phyloP scores from a whole-genome alignment of 2,797 vertebrate species.

The Graptemys geographica region DNA sequence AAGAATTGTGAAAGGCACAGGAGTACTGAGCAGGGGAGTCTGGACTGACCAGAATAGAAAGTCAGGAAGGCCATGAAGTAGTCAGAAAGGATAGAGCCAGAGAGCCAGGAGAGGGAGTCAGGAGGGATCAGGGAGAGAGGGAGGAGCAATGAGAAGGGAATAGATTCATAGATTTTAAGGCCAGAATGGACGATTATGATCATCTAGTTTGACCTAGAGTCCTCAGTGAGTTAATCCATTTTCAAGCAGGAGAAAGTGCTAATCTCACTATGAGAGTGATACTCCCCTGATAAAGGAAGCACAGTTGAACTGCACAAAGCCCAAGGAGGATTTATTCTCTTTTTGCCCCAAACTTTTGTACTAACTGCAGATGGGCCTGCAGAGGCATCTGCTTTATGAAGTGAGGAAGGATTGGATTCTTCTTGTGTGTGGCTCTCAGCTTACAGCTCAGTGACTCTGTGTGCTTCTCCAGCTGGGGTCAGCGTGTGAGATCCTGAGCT shows the following conservation, averaged over 20 bases:
- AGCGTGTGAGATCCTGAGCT: background rate
- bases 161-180: background rate
- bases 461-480: background rate
- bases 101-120: background rate
- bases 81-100: background rate
- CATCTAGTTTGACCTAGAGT: background rate
- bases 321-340: background rate
- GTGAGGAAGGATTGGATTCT: background rate
- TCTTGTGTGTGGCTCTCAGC: background rate
- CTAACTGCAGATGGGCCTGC: slow-evolving; percentile 14
- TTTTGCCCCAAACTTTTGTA: background rate
- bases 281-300: background rate
- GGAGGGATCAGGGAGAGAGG: background rate
- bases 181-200: background rate
- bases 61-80: background rate
- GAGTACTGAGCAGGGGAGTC: accelerated
- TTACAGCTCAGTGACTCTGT: background rate
- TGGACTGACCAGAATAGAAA: background rate
- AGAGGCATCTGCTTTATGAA: background rate
- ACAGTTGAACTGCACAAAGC: background rate
- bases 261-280: background rate
- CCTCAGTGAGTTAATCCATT: background rate
- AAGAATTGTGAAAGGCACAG: background rate
- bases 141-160: background rate
- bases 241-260: background rate